Base-by-base conservation (phyloP, 2,113 vertebrate genomes). In the Meleagris gallopavo region DNA sequence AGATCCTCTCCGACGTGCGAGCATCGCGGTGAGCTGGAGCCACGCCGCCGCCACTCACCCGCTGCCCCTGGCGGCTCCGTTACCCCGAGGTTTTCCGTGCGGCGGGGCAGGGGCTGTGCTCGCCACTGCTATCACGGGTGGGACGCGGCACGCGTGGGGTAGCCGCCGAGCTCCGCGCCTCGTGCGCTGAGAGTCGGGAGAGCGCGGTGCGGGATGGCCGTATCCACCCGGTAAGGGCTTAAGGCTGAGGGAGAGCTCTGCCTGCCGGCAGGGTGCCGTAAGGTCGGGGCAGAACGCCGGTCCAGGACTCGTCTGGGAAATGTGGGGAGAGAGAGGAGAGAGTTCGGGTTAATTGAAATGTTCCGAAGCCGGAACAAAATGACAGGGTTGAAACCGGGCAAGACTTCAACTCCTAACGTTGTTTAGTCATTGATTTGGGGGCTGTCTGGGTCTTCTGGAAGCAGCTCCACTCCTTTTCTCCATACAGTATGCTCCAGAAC, bases 181-280 rank as follows among this genome's bases (percentile, higher is more conserved):
- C 25, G 4, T 22, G 77, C n/a, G 11, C 6, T 30, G 34, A n/a
- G n/a, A 69, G 9, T 34, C 13, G 25, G 8, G 29, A 7, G 46
- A 55, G 30, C 0, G 62, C 18, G 36, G 1, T 6, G 22, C 14
- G 58, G 9, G 38, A 2, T 15, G 0, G n/a, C 2, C 19, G 20
- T 22, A 17, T 21, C 38, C 77, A 22, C 40, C 7, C 30, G 11
- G 27, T 36, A 34, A 6, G n/a, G 16, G 32, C 52, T 19, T 72
- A 10, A 64, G 55, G 9, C 15, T 40, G n/a, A 52, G 2, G 62
- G 38, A 64, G 45, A 22, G 46, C 13, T 15, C 32, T 20, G 76
- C 1, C 21, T 30, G n/a, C 15, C 17, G 0, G 9, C 1, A 58
- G 24, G 46, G 72, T 43, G 48, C 72, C 50, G 24, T 18, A 22